Percentiles rank a stretch among this genome's conserved stretches.
Evolutionary conservation across 2,113 vertebrate species (phyloP).

Genomic region (Oreochromis spilurus): DNA sequence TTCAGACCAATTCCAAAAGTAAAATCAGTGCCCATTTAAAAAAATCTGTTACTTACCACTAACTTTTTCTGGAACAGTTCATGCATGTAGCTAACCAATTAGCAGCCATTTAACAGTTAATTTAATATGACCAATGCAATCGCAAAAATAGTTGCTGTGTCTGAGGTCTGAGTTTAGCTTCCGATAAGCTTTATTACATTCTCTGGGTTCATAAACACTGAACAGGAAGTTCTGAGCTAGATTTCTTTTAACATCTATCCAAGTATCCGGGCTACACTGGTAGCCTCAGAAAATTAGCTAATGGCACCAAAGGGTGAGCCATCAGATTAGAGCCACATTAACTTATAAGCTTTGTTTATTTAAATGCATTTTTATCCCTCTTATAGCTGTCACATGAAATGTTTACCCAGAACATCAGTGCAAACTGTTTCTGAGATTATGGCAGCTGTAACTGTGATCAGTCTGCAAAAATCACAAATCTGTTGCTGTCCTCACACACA

Average conservation of each 20-base stretch:
- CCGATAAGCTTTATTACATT: not conserved
- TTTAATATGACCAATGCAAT: not conserved
- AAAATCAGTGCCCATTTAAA: not conserved
- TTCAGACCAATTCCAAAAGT: not conserved
- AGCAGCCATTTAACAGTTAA: not conserved
- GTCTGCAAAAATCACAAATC: not conserved
- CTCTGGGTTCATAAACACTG: not conserved
- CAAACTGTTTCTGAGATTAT: not conserved
- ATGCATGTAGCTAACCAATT: not conserved
- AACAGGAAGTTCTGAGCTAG: not conserved
- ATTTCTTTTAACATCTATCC: not conserved
- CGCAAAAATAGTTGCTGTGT: not conserved
- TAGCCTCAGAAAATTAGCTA: not conserved
- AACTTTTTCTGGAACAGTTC: not conserved
- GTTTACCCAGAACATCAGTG: not conserved
- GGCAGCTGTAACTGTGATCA: not conserved
- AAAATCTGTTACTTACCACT: not conserved
- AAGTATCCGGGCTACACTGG: not conserved
- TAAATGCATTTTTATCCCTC: not conserved
- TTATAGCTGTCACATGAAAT: not conserved
- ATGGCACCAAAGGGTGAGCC: fast-evolving
- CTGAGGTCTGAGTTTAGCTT: not conserved
- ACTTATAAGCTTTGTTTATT: not conserved
- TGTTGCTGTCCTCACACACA: not conserved
- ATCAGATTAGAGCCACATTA: not conserved